phyloP scores from a whole-genome alignment of 1,140 invertebrate genomes.

The Holotrichia oblita region DNA sequence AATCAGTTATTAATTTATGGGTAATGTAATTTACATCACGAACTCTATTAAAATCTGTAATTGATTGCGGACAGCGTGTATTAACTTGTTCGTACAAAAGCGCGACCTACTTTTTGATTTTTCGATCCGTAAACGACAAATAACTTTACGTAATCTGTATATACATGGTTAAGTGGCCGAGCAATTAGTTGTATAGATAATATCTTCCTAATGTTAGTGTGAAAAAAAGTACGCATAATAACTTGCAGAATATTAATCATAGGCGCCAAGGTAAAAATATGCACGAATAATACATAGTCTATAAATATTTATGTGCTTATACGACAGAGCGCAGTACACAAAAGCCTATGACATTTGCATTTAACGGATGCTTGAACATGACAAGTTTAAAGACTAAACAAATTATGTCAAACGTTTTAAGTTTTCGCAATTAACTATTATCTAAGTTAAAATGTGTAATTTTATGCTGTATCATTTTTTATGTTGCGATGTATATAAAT shows the following conservation, averaged over 20 bases:
- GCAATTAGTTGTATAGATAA: neutral
- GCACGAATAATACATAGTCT: slow-evolving; percentile 3
- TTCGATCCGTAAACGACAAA: neutral
- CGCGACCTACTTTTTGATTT: slow-evolving; percentile 12
- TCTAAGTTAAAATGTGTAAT: no score
- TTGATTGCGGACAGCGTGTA: slow-evolving; percentile 4
- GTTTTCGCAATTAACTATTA: no score
- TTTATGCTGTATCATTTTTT: no score
- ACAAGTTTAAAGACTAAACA: neutral
- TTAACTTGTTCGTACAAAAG: neutral
- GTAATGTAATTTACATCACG: neutral
- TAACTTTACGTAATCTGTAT: neutral
- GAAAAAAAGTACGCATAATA: neutral
- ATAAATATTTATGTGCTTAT: neutral
- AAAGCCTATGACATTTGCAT: neutral
- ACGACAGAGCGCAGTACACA: neutral
- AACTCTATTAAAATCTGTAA: slow-evolving; percentile 3
- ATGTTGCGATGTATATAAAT: no score
- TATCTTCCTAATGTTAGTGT: neutral
- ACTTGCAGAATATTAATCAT: neutral
- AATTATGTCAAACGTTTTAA: neutral
- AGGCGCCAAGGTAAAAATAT: slow-evolving; percentile 17
- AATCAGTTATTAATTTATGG: slow-evolving; percentile 18
- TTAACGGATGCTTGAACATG: slow-evolving; percentile 7
- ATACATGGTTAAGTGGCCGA: neutral